phyloP scores from a whole-genome alignment of 2,888 invertebrate species.

The Orthonevra nobilis region DNA sequence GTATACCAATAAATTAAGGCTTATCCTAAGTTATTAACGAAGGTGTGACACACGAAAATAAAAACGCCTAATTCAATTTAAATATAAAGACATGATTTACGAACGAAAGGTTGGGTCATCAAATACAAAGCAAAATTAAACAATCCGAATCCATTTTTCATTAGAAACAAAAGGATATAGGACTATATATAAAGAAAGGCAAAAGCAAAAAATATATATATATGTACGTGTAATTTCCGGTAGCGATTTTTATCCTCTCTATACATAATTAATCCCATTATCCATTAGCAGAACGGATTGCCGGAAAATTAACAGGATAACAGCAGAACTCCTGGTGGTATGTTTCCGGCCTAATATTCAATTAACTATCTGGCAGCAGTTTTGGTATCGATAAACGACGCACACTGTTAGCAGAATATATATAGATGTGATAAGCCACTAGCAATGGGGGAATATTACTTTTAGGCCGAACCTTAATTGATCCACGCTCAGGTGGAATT shows the following conservation, averaged over 20 bases:
- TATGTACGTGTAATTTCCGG: not conserved
- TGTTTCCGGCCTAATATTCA: slow-evolving; percentile 14
- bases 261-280: slow-evolving; percentile 21
- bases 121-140: not conserved
- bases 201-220: not conserved
- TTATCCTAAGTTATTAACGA: too few species aligned
- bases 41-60: too few species aligned
- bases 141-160: not conserved
- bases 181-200: too few species aligned
- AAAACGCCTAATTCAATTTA: too few species aligned
- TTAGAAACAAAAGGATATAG: too few species aligned
- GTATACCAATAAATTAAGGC: too few species aligned
- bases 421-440: not conserved
- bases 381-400: slow-evolving; percentile 17
- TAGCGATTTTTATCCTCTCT: slow-evolving; percentile 14
- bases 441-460: not conserved
- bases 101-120: too few species aligned
- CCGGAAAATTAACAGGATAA: not conserved
- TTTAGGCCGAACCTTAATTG: not conserved
- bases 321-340: not conserved
- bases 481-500: not conserved
- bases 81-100: not conserved
- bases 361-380: slow-evolving; percentile 13
- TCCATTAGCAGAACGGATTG: slow-evolving; percentile 17
- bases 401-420: not conserved